phyloP scores from a whole-genome alignment of 1,140 invertebrate species.

The Vanessa atalanta region DNA sequence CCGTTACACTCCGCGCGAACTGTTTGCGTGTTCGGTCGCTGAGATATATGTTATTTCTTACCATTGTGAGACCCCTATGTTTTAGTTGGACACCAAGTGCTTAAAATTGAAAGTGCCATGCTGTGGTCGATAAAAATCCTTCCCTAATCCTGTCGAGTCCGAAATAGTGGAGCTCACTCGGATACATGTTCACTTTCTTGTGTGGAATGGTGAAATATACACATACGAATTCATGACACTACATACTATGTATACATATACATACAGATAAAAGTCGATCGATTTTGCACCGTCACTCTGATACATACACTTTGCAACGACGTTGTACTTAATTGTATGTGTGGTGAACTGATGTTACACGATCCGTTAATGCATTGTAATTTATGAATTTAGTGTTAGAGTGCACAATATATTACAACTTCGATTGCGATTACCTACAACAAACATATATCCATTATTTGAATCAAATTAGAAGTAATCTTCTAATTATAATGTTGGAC shows the following conservation, averaged over 20 bases:
- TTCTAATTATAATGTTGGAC: no score
- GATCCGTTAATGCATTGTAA: slow-evolving; percentile 20
- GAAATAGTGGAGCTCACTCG: slow-evolving; percentile 50
- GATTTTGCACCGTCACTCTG: slow-evolving; percentile 81
- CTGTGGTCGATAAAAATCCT: slow-evolving; percentile 71
- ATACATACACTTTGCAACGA: slow-evolving; percentile 60
- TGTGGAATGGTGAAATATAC: slow-evolving; percentile 51
- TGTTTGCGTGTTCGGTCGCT: slow-evolving; percentile 77
- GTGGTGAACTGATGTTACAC: slow-evolving; percentile 42
- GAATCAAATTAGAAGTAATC: background rate
- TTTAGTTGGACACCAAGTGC: slow-evolving; percentile 63
- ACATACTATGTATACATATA: slow-evolving; percentile 46
- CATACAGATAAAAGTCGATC: slow-evolving; percentile 68
- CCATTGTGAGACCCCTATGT: slow-evolving; percentile 67
- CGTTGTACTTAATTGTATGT: slow-evolving; percentile 53
- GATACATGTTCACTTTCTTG: slow-evolving; percentile 45
- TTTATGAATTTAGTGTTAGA: slow-evolving; percentile 17
- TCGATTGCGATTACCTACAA: slow-evolving; percentile 22
- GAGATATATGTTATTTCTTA: slow-evolving; percentile 59
- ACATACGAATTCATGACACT: slow-evolving; percentile 60
- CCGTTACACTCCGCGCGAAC: slow-evolving; percentile 69
- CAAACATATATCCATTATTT: background rate
- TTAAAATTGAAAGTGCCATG: slow-evolving; percentile 76
- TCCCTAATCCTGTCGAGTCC: slow-evolving; percentile 54
- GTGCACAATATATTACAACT: slow-evolving; percentile 73